phyloP scores from a whole-genome alignment of 2,113 vertebrate genomes.

The Gorsachius goisagi region DNA sequence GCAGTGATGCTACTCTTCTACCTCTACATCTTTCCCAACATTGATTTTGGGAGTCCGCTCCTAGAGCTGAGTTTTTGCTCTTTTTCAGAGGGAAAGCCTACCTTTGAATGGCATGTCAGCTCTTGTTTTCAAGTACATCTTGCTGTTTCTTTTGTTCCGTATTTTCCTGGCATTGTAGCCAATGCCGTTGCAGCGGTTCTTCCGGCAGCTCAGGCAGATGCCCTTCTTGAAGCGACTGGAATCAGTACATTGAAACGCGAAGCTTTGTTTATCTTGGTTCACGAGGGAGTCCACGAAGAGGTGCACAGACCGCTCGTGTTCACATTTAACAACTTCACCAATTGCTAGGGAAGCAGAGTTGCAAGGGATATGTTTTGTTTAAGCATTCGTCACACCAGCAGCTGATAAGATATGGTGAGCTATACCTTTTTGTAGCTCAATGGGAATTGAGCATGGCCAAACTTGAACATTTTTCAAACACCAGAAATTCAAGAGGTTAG shows the following conservation, averaged over 20 bases:
- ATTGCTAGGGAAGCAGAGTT: constrained; percentile 74
- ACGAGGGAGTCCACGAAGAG: constrained; percentile 95
- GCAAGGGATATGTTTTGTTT: neutral
- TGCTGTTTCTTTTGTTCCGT: constrained; percentile 85
- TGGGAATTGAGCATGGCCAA: fast-evolving
- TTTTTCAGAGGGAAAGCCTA: constrained; percentile 5
- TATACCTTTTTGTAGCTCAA: neutral
- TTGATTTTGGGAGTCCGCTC: fast-evolving
- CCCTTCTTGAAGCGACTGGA: constrained; percentile 93
- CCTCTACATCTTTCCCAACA: neutral
- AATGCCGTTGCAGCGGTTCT: constrained; percentile 92
- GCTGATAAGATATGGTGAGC: neutral
- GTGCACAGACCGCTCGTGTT: constrained; percentile 91
- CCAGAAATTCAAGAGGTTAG: neutral
- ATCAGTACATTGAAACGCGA: constrained; percentile 89
- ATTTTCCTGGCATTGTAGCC: constrained; percentile 90
- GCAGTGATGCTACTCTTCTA: neutral
- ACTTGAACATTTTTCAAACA: neutral
- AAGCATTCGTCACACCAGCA: neutral
- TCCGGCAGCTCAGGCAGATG: constrained; percentile 96
- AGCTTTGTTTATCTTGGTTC: constrained; percentile 90
- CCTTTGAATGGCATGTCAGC: constrained; percentile 92
- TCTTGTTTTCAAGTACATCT: constrained; percentile 96
- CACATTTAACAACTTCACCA: constrained; percentile 87
- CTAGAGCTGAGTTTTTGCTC: fast-evolving